Base-by-base conservation (phyloP, 2,797 vertebrate genomes). In the Toxotes lorentzi region DNA sequence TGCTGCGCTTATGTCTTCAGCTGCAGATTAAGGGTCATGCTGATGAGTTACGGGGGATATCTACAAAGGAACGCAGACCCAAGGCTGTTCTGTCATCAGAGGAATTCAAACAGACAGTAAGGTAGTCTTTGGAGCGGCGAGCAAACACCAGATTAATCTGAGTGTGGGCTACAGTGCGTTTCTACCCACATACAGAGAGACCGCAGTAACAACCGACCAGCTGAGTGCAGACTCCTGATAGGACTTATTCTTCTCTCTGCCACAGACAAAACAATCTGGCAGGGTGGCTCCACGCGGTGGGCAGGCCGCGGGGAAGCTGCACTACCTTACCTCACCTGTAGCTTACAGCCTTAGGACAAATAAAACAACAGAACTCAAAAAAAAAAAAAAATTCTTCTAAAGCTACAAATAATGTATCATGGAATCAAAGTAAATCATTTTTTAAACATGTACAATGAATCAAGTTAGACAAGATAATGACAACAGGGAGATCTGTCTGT, bases 211-310 rank as follows among this genome's bases (percentile, higher is more conserved):
- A 81, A 82, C 79, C 34, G 58, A 32, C 59, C 56, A 78, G 78
- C 82, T 62, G 56, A 84, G 81, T 7, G 32, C 66, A 76, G 34
- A 65, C 65, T 83, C 79, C 64, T 71, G 73, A 81, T 69, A 76
- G 73, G 69, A 70, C 70, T 71, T 78, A 57, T 82, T 83, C 76
- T 68, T 86, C 60, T 77, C 51, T 79, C 70, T 63, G 71, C 78
- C 76, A 76, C 71, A 88, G 81, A 88, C 81, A 78, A 79, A 88
- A 85, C 83, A 79, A 86, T 75, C 81, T 34, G 70, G 38, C 72
- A 59, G 51, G 77, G 80, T 56, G 71, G 58, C 70, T 82, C 65
- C 32, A 64, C 2, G 50, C 72, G 19, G 17, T 76, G 45, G 68
- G 85, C 66, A 71, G 71, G 71, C 86, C 70, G 79, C 64, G 54